A percentile compares a stretch with the other conserved stretches of the same genome.
These are phyloP conservation scores for Agrilus cyanescens DNA, from an alignment of 2,888 invertebrate species.

Conservation along the genomic window DNA sequence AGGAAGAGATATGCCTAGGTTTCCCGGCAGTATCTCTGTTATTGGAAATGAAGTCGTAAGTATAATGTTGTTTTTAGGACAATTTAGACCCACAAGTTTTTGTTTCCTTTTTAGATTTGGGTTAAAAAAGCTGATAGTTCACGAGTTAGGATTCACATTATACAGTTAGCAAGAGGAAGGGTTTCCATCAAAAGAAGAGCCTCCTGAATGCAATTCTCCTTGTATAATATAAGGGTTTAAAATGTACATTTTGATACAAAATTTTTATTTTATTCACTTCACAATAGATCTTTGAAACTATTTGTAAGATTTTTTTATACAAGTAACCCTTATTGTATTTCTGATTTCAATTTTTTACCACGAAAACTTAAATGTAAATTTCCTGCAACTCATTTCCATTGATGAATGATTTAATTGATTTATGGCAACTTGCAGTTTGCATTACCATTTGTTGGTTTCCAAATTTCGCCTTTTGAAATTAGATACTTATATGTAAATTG, in stretches of 20 bases:
- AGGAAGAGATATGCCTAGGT: conserved; percentile 73
- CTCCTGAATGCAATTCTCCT: conserved; percentile 38
- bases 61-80: conserved; percentile 11
- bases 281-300: neutral
- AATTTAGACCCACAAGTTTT: neutral
- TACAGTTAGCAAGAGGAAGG: conserved; percentile 78
- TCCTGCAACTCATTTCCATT: no score
- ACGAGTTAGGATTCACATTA: conserved; percentile 72
- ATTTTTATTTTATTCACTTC: neutral
- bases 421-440: no score
- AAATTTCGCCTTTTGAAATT: no score
- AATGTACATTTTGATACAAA: neutral
- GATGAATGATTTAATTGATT: no score
- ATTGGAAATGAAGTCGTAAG: conserved; percentile 82
- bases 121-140: conserved; percentile 76
- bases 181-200: conserved; percentile 78
- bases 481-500: no score
- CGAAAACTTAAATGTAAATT: no score
- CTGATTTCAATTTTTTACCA: no score
- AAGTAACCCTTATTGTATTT: no score
- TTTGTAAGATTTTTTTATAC: no score
- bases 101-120: conserved; percentile 63
- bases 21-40: conserved; percentile 81
- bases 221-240: neutral
- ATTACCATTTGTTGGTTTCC: no score